phyloP scores from a whole-genome alignment of 1,140 invertebrate species.

The Globodera ellingtonae region DNA sequence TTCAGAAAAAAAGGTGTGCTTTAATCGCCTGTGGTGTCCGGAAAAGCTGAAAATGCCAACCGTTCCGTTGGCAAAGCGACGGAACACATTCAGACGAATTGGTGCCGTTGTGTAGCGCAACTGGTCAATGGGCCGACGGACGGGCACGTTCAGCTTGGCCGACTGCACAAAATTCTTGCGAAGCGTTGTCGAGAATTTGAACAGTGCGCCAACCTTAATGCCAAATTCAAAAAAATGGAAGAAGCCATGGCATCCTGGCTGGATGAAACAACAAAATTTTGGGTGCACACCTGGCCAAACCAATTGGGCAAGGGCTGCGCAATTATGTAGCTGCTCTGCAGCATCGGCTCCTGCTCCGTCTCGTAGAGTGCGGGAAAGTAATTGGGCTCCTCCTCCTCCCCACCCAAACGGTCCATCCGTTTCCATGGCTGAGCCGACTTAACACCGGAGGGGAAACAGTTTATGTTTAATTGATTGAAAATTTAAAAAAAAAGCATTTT shows the following conservation, averaged over 20 bases:
- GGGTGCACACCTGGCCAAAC: conserved; percentile 37
- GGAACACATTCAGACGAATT: conserved; percentile 42
- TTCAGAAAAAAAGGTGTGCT: too few relatives aligned
- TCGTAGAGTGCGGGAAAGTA: conserved; percentile 50
- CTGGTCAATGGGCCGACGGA: conserved; percentile 42
- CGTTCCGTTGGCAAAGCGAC: conserved; percentile 52
- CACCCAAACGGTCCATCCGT: background rate
- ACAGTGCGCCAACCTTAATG: conserved; percentile 36
- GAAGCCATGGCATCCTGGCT: too few relatives aligned
- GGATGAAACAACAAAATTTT: too few relatives aligned
- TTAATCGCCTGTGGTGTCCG: too few relatives aligned
- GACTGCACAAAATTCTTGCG: conserved; percentile 41
- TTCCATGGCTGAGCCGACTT: background rate
- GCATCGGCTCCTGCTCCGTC: conserved; percentile 34
- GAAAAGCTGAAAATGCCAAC: background rate
- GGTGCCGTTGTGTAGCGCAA: conserved; percentile 21
- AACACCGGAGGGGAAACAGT: background rate
- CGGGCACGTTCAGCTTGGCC: conserved; percentile 44
- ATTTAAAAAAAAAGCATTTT: too few relatives aligned
- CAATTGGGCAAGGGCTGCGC: conserved; percentile 35
- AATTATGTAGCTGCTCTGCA: conserved; percentile 46
- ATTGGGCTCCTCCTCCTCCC: conserved; percentile 26
- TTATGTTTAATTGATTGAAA: too few relatives aligned
- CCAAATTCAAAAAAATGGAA: background rate
- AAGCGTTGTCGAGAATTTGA: conserved; percentile 33